These are phyloP conservation scores for Oenanthe melanoleuca DNA, from an alignment of 2,113 vertebrate species.

Conservation along the genomic window DNA sequence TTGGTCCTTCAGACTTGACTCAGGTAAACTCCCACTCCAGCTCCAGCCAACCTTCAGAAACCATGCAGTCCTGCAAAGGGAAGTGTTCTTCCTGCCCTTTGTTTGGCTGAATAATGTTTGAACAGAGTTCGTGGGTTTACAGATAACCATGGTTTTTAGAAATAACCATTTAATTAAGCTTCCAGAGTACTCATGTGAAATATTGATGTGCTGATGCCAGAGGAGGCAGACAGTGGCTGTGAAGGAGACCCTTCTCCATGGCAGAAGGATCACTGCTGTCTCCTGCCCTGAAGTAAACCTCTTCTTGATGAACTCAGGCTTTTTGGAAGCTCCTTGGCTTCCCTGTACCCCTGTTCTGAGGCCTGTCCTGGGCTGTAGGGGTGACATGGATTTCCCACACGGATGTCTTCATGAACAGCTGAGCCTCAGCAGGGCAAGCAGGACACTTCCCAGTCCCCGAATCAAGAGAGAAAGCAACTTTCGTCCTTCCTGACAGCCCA, in stretches of 20 bases:
- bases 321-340: background rate
- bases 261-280: background rate
- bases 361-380: background rate
- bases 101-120: background rate
- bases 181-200: background rate
- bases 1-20: background rate
- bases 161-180: background rate
- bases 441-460: rapidly evolving
- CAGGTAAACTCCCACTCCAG: rapidly evolving
- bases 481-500: background rate
- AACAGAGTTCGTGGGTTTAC: rapidly evolving
- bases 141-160: background rate
- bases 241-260: background rate
- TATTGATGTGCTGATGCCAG: background rate
- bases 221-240: background rate
- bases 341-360: background rate
- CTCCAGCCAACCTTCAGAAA: background rate
- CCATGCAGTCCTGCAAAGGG: background rate
- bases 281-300: background rate
- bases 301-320: background rate
- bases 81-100: background rate
- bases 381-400: background rate
- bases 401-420: rapidly evolving
- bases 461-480: background rate
- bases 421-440: background rate